Conservation (phyloP, 2,888 invertebrate species). For the Euspilapteryx auroguttella region DNA sequence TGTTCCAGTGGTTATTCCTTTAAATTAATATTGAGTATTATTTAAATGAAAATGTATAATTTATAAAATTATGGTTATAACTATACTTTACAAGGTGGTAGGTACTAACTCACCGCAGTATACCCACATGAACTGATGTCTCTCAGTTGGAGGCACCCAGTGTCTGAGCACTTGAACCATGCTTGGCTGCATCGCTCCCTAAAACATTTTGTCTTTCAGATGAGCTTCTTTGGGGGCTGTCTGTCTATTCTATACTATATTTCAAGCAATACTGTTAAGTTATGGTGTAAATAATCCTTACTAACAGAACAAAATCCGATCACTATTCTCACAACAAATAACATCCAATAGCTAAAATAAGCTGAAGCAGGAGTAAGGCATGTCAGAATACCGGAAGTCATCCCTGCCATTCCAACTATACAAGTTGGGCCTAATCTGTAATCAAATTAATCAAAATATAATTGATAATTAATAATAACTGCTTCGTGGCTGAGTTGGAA, state of each 20-base stretch:
- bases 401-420: conserved; percentile 35
- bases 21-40: no score
- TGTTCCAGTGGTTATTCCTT: conserved; percentile 59
- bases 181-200: conserved; percentile 52
- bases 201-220: neutral
- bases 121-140: conserved; percentile 51
- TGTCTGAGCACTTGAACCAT: conserved; percentile 46
- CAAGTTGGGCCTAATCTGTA: conserved; percentile 40
- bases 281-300: no score
- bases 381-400: conserved; percentile 29
- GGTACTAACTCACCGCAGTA: conserved; percentile 37
- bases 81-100: no score
- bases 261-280: no score
- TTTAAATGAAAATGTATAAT: no score
- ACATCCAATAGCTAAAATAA: conserved; percentile 31
- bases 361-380: conserved; percentile 38
- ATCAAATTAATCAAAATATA: no score
- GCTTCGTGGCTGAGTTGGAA: no score
- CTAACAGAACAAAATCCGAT: conserved; percentile 47
- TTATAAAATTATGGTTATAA: no score
- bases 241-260: no score
- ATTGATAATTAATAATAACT: no score
- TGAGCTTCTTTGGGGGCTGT: neutral
- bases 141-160: conserved; percentile 49
- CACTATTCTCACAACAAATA: conserved; percentile 29